Conservation (phyloP, 2,113 vertebrate genomes). For the Oncorhynchus gorbuscha region DNA sequence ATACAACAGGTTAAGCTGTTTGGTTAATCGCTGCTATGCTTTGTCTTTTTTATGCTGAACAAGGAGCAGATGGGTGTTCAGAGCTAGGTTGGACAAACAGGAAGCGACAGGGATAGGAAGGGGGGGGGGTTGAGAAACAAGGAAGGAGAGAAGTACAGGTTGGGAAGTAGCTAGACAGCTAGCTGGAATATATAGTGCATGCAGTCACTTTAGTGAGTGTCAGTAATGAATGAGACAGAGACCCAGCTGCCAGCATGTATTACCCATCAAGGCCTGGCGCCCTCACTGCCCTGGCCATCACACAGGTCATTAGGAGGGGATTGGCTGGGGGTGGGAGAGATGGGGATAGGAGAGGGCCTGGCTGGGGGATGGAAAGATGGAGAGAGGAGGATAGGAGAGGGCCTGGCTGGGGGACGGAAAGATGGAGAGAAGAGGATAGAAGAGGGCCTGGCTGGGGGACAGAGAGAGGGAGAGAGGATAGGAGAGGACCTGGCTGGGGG, state of each 20-base stretch:
- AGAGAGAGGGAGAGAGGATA: too few species aligned
- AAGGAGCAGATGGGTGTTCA: constrained; percentile 23
- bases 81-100: background rate
- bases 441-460: too few species aligned
- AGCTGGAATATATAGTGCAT: background rate
- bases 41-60: constrained; percentile 4
- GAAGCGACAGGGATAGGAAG: background rate
- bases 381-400: too few species aligned
- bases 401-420: too few species aligned
- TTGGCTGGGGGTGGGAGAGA: background rate
- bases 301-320: background rate
- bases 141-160: background rate
- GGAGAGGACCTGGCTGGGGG: too few species aligned
- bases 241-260: constrained; percentile 10
- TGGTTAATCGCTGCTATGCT: constrained; percentile 8
- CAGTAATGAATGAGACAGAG: constrained; percentile 10
- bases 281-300: background rate
- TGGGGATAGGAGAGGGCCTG: too few species aligned
- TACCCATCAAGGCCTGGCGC: constrained; percentile 9
- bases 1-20: background rate
- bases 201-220: background rate
- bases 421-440: too few species aligned
- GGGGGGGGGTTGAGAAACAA: background rate
- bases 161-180: constrained; percentile 3
- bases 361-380: too few species aligned